A percentile compares a stretch with the other conserved stretches of the same genome.
phyloP scores from a whole-genome alignment of 2,888 invertebrate genomes.

The Amiota minor region DNA sequence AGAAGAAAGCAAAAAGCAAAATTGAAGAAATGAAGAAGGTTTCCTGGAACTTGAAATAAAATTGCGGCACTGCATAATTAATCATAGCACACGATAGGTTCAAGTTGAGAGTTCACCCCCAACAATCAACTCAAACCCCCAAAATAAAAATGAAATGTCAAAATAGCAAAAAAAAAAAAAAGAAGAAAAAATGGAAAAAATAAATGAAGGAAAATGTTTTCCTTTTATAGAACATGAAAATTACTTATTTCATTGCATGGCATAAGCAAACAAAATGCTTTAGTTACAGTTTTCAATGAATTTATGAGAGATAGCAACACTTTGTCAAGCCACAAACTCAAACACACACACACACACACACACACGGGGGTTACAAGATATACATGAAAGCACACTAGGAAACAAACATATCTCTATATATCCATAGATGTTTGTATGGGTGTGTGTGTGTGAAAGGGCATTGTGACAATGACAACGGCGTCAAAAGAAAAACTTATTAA shows the following conservation, averaged over 20 bases:
- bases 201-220: background rate
- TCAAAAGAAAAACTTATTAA: slow-evolving; percentile 66
- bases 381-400: background rate
- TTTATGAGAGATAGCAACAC: slow-evolving; percentile 61
- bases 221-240: slow-evolving; percentile 56
- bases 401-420: background rate
- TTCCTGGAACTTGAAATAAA: background rate
- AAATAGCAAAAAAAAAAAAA: no score
- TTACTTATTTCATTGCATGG: slow-evolving; percentile 47
- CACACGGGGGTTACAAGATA: slow-evolving; percentile 25
- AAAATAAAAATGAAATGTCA: no score
- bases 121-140: no score
- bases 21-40: background rate
- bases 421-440: no score
- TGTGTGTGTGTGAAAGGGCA: background rate
- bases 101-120: no score
- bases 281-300: slow-evolving; percentile 54
- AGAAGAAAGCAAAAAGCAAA: no score
- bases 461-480: slow-evolving; percentile 20
- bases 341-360: slow-evolving; percentile 49
- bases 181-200: no score
- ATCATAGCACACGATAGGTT: no score
- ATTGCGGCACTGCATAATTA: no score
- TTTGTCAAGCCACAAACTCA: slow-evolving; percentile 39
- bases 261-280: slow-evolving; percentile 31